Evolutionary conservation across 2,888 invertebrate species (phyloP).

Genomic region (Hydrotaea cyrtoneurina): DNA sequence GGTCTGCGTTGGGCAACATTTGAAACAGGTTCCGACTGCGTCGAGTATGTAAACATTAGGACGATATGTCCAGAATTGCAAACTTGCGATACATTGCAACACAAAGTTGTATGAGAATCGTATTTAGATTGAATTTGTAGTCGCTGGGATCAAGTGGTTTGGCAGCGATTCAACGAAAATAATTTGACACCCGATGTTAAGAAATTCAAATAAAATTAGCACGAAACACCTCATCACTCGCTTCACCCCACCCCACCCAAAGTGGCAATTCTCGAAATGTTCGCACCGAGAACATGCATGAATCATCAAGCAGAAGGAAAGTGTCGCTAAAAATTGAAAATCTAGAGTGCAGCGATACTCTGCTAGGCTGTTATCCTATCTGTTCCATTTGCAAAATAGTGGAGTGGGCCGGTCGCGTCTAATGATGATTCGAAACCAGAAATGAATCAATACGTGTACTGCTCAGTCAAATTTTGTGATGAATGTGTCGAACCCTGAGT

Average conservation of each 20-base stretch:
- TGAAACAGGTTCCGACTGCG: neutral
- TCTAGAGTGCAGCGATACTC: too few species aligned
- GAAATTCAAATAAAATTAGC: slow-evolving; percentile 52
- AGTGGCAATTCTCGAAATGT: slow-evolving; percentile 77
- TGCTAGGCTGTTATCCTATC: too few species aligned
- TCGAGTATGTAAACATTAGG: too few species aligned
- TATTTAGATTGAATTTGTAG: neutral
- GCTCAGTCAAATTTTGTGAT: too few species aligned
- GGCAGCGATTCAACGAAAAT: slow-evolving; percentile 50
- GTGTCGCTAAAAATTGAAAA: neutral
- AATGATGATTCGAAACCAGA: too few species aligned
- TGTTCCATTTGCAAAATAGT: neutral
- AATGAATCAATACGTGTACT: too few species aligned
- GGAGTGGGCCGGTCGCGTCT: too few species aligned
- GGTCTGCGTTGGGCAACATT: neutral
- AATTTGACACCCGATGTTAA: slow-evolving; percentile 44
- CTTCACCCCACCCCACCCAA: slow-evolving; percentile 73
- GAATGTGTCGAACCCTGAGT: too few species aligned
- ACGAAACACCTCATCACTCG: slow-evolving; percentile 13
- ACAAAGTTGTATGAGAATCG: too few species aligned
- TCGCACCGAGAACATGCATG: slow-evolving; percentile 74
- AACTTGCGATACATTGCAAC: too few species aligned
- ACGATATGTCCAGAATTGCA: too few species aligned
- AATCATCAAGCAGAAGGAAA: slow-evolving; percentile 70
- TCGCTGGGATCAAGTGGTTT: neutral